phyloP scores from a whole-genome alignment of 2,113 vertebrate species.

The Myrmecobius fasciatus region DNA sequence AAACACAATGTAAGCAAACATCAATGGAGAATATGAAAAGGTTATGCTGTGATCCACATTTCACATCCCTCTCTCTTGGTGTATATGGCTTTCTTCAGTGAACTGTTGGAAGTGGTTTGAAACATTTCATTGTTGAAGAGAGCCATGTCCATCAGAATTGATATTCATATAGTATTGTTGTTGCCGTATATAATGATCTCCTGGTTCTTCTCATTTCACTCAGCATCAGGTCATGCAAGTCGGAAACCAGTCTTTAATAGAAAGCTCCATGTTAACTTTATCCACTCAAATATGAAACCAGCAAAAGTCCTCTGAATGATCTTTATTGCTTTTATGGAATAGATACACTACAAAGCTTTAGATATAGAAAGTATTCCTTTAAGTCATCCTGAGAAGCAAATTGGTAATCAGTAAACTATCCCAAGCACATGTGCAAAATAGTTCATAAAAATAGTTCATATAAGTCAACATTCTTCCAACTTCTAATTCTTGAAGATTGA shows the following conservation, averaged over 20 bases:
- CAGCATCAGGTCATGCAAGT: too few species aligned
- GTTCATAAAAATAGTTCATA: background rate
- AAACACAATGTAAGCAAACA: too few species aligned
- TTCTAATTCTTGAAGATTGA: slow-evolving; percentile 12
- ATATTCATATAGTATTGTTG: too few species aligned
- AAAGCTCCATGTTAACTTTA: slow-evolving; percentile 19
- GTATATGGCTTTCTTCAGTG: too few species aligned
- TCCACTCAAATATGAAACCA: slow-evolving; percentile 21
- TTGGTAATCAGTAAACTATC: background rate
- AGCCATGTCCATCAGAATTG: too few species aligned
- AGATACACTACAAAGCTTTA: slow-evolving; percentile 40
- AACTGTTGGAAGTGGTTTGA: too few species aligned
- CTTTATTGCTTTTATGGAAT: background rate
- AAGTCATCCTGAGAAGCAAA: slow-evolving; percentile 25
- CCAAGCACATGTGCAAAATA: background rate
- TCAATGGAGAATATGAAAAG: too few species aligned
- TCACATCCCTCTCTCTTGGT: too few species aligned
- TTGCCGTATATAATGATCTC: too few species aligned
- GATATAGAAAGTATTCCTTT: slow-evolving; percentile 46
- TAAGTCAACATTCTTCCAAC: background rate
- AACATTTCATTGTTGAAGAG: too few species aligned
- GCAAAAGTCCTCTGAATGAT: background rate
- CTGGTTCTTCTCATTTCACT: too few species aligned
- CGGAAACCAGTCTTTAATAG: slow-evolving; percentile 29
- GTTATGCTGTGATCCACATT: too few species aligned